These are phyloP conservation scores for Poliocrania exsul DNA, from an alignment of 2,797 vertebrate genomes.

Conservation along the genomic window DNA sequence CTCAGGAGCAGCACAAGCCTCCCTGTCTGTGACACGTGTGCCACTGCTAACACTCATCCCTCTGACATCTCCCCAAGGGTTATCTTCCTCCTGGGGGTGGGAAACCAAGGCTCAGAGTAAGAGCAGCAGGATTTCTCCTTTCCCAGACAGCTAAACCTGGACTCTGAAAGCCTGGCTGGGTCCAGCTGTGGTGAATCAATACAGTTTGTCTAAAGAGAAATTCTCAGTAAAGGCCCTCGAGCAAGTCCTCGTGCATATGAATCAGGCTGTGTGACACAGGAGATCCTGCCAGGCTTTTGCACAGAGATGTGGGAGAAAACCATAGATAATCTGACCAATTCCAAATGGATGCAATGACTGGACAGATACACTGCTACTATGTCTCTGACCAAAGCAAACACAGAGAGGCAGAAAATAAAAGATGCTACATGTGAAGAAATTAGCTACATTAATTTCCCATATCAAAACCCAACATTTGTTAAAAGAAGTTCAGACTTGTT, in stretches of 20 bases:
- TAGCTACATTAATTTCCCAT: neutral
- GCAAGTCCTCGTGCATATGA: neutral
- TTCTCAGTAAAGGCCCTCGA: neutral
- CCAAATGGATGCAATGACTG: neutral
- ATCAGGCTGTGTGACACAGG: neutral
- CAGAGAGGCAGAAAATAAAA: neutral
- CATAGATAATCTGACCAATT: neutral
- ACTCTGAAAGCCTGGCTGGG: neutral
- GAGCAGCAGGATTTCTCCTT: neutral
- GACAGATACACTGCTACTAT: neutral
- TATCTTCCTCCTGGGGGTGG: neutral
- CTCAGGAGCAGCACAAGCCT: neutral
- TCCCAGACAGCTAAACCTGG: neutral
- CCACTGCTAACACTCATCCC: neutral
- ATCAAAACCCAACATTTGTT: accelerated
- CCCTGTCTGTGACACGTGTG: neutral
- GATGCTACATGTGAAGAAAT: neutral
- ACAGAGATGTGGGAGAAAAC: neutral
- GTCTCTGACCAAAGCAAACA: neutral
- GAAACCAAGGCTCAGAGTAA: neutral
- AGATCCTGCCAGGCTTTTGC: neutral
- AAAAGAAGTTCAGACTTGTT: neutral
- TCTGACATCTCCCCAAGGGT: accelerated
- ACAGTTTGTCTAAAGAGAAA: neutral
- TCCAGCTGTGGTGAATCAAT: neutral